Evolutionary conservation across 1,140 invertebrate genomes (phyloP).

Genomic region (Sitophilus oryzae): DNA sequence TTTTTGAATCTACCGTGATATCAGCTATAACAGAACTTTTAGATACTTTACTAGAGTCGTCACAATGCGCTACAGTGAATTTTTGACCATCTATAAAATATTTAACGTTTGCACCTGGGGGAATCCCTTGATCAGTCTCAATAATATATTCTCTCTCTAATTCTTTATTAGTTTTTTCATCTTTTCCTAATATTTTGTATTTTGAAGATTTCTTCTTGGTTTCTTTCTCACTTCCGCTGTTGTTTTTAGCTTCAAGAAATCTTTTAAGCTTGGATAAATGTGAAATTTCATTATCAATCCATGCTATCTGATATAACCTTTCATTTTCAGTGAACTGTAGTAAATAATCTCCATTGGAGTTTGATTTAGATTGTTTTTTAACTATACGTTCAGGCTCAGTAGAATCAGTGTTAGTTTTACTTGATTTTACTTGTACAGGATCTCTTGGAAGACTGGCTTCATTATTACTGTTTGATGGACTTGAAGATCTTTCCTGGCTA

Average conservation of each 20-base stretch:
- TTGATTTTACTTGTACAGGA: not conserved
- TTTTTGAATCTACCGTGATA: conserved; percentile 23
- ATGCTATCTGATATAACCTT: conserved; percentile 35
- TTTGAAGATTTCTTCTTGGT: not conserved
- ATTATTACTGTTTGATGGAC: not conserved
- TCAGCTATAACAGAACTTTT: conserved; percentile 14
- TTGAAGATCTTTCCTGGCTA: not conserved
- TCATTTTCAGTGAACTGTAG: conserved; percentile 37
- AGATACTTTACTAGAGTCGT: not conserved
- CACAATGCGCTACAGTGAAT: conserved; percentile 5
- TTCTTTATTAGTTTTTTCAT: conserved; percentile 2
- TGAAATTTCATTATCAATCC: conserved; percentile 40
- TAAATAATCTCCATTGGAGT: conserved; percentile 34
- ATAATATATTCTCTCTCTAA: conserved; percentile 26
- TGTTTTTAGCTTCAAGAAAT: conserved; percentile 5
- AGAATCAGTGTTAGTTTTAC: not conserved
- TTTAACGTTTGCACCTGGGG: conserved; percentile 2
- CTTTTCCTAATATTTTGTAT: conserved; percentile 6
- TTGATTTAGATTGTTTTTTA: too few species aligned
- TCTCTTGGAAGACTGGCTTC: not conserved
- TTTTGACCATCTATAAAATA: conserved; percentile 21
- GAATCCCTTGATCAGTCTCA: conserved; percentile 19
- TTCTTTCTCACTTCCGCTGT: not conserved
- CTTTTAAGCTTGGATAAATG: conserved; percentile 35
- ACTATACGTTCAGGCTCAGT: too few species aligned